phyloP scores from a whole-genome alignment of 2,888 invertebrate species.

The Minunthozetes semirufus region DNA sequence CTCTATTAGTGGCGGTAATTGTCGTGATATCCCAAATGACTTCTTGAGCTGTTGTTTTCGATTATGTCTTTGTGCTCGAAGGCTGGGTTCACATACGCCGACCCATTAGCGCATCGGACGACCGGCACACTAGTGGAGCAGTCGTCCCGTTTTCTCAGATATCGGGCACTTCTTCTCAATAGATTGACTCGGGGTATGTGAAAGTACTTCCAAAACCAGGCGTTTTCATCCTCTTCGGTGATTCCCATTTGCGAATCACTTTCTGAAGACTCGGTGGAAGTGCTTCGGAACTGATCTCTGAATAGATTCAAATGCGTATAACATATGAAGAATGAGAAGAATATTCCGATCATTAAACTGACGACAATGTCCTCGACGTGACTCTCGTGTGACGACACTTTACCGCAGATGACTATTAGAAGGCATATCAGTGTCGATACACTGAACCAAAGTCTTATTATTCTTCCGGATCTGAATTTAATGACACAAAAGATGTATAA shows the following conservation, averaged over 20 bases:
- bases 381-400: neutral
- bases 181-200: constrained; percentile 30
- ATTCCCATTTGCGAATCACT: neutral
- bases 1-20: neutral
- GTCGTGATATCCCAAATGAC: neutral
- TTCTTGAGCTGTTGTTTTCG: neutral
- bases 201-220: constrained; percentile 34
- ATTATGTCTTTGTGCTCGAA: constrained; percentile 14
- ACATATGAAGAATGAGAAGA: constrained; percentile 2
- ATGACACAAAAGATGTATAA: constrained; percentile 28
- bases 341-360: constrained; percentile 14
- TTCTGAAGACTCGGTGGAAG: neutral
- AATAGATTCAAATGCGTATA: constrained; percentile 27
- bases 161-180: constrained; percentile 28
- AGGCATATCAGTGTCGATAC: neutral
- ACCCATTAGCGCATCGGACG: neutral
- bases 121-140: neutral
- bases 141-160: neutral
- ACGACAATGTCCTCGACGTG: neutral
- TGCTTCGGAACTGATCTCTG: neutral
- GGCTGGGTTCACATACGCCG: constrained; percentile 30
- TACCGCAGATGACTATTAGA: constrained; percentile 1
- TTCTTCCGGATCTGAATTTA: neutral
- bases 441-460: constrained; percentile 22
- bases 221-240: constrained; percentile 20